phyloP scores from a whole-genome alignment of 1,140 invertebrate genomes.

The Drosophila orena region DNA sequence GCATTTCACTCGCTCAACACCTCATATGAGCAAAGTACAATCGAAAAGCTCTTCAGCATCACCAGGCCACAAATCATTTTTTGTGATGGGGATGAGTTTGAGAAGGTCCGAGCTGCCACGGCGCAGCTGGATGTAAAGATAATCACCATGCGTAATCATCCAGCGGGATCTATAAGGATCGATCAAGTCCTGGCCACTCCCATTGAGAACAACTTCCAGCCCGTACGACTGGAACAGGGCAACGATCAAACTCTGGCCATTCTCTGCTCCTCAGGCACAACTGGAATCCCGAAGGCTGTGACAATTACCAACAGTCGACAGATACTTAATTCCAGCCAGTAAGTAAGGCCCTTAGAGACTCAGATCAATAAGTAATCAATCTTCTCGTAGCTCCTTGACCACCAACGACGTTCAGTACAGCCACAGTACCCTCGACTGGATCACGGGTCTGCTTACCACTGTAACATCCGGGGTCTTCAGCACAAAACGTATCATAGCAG shows the following conservation, averaged over 20 bases:
- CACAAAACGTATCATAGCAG: slow-evolving; percentile 57
- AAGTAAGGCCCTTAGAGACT: background rate
- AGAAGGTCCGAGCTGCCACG: slow-evolving; percentile 51
- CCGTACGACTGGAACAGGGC: slow-evolving; percentile 41
- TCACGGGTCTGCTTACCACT: slow-evolving; percentile 56
- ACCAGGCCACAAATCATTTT: slow-evolving; percentile 69
- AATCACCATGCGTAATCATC: slow-evolving; percentile 62
- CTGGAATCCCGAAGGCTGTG: slow-evolving; percentile 91
- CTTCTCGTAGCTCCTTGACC: slow-evolving; percentile 29
- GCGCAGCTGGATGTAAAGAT: slow-evolving; percentile 35
- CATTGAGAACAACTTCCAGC: slow-evolving; percentile 47
- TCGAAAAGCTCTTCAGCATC: slow-evolving; percentile 52
- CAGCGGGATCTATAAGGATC: slow-evolving; percentile 36
- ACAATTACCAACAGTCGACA: slow-evolving; percentile 86
- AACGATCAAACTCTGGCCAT: slow-evolving; percentile 72
- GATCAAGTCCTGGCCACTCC: slow-evolving; percentile 37
- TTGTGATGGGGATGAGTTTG: slow-evolving; percentile 70
- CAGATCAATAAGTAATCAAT: background rate
- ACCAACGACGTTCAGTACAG: slow-evolving; percentile 57
- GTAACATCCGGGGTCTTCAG: slow-evolving; percentile 52
- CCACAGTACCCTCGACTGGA: slow-evolving; percentile 67
- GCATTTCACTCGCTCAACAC: slow-evolving; percentile 65
- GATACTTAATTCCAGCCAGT: slow-evolving; percentile 31
- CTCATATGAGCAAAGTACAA: slow-evolving; percentile 44
- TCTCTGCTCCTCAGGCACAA: slow-evolving; percentile 89